These are phyloP conservation scores for Drosophila villosipedis DNA, from an alignment of 2,888 invertebrate species.

Conservation along the genomic window DNA sequence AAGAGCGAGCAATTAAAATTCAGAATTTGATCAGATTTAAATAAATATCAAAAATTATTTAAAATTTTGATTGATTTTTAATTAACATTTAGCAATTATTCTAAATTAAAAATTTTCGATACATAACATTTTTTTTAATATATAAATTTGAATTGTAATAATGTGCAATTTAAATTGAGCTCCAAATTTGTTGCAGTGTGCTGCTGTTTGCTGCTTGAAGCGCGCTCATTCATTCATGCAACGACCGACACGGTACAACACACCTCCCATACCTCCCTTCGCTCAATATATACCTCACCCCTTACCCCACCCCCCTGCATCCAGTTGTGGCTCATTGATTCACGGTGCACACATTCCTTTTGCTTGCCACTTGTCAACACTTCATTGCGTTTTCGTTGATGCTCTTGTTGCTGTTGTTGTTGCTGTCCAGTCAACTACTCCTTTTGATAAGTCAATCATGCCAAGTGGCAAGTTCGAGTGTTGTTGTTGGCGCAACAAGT, in stretches of 20 bases:
- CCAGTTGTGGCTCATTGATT: slow-evolving; percentile 75
- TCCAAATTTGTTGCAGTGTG: background rate
- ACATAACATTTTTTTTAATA: background rate
- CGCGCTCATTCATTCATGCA: slow-evolving; percentile 74
- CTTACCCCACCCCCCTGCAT: slow-evolving; percentile 15
- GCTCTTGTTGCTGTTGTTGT: slow-evolving; percentile 34
- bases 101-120: background rate
- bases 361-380: slow-evolving; percentile 78
- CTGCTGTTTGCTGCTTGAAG: slow-evolving; percentile 38
- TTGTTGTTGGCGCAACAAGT: slow-evolving; percentile 55
- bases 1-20: background rate
- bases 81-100: background rate
- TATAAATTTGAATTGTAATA: background rate
- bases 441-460: slow-evolving; percentile 81
- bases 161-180: background rate
- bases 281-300: background rate
- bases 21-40: background rate
- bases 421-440: slow-evolving; percentile 60
- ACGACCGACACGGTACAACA: slow-evolving; percentile 22
- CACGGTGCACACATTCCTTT: slow-evolving; percentile 78
- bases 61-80: background rate
- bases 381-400: slow-evolving; percentile 64
- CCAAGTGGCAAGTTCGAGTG: slow-evolving; percentile 80
- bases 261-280: background rate
- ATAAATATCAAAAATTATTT: background rate